These are phyloP conservation scores for Polyodon spathula DNA, from an alignment of 2,113 vertebrate species.

Conservation along the genomic window DNA sequence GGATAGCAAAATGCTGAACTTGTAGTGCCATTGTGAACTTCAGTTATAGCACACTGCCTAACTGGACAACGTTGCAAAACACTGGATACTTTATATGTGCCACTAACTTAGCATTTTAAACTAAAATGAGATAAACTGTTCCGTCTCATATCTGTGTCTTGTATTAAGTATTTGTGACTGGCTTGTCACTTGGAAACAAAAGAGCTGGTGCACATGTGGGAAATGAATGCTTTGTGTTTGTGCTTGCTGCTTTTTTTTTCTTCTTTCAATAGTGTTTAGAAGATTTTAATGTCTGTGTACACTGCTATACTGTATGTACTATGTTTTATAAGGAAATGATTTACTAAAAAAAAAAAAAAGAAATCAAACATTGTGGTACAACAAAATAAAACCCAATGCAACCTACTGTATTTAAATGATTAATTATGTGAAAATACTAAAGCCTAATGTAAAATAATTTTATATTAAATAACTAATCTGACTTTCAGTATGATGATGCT, in stretches of 20 bases:
- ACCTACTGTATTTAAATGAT: too few species aligned
- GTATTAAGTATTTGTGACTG: neutral
- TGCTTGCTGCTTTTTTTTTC: neutral
- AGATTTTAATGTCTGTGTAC: conserved; percentile 15
- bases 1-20: too few species aligned
- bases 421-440: too few species aligned
- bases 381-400: too few species aligned
- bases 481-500: conserved; percentile 6
- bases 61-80: conserved; percentile 31
- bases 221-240: conserved; percentile 10
- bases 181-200: conserved; percentile 20
- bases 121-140: too few species aligned
- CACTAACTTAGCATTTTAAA: too few species aligned
- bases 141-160: conserved; percentile 12
- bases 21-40: too few species aligned
- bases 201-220: conserved; percentile 16
- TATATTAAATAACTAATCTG: too few species aligned
- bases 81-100: conserved; percentile 45
- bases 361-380: neutral
- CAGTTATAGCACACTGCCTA: too few species aligned
- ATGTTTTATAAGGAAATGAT: conserved; percentile 14
- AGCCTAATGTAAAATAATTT: too few species aligned
- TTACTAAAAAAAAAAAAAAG: neutral
- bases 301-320: conserved; percentile 14
- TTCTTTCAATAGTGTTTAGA: neutral